Base-by-base conservation (phyloP, 1,140 invertebrate genomes). In the Pseudomyrmex concolor region DNA sequence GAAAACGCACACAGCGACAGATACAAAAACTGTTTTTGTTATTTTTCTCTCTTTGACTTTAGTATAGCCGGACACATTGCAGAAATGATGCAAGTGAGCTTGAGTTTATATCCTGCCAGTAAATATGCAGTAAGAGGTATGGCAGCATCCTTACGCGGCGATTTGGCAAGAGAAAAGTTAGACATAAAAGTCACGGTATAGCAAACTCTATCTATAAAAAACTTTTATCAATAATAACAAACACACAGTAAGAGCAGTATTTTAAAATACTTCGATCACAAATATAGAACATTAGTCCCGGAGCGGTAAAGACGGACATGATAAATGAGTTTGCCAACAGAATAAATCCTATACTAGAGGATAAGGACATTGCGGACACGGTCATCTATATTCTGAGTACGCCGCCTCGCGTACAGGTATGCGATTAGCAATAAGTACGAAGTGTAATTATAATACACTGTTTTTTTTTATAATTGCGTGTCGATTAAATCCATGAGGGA, bases 331-430 rank as follows among this genome's bases (percentile, higher is more conserved):
- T 22, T 1, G 22, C 22, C 22, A 1, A 1, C 22, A 22, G 1
- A 22, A 22, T 90, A 64, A 15, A 89, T 0, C 92, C 93, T 9
- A 91, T 93, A 67, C 91, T 95, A 73, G 91, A 90, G 85, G 93
- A 84, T 0, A 83, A 92, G 2, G 95, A 96, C 66, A 92, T 96
- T 4, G 95, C 95, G 0, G 94, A 96, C 83, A 94, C 95, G 0
- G 93, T 96, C 1, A 76, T 96, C 0, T 97, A 96, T 89, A 95
- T 94, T 1, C 88, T 97, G 10, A 92, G 93, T 1, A 95, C 95
- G 0, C 96, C 96, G 0, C 89, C 94, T 2, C 92, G 95, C 81
- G 95, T 96, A 8, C 96, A 97, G 92, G 96, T 92, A 25, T 25
- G 89, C 22, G 10, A 54, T 34, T 10, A 34, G 34, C 34, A 0